These are phyloP conservation scores for Platygyra sinensis DNA, from an alignment of 64 coral and sea anemone genomes.

Conservation along the genomic window DNA sequence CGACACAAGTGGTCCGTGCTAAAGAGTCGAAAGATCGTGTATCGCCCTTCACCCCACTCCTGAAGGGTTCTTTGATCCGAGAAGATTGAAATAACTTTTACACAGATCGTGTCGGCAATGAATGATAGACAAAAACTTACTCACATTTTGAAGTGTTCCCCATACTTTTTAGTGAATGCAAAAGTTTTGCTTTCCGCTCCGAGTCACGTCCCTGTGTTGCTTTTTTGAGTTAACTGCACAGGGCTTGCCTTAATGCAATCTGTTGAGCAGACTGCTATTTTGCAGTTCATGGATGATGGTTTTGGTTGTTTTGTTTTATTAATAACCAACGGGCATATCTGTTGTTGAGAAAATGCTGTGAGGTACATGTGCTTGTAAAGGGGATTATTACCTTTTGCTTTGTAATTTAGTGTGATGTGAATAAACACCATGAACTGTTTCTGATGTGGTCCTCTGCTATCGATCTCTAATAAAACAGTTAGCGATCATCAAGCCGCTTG, in stretches of 20 bases:
- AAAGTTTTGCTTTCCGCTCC: not conserved
- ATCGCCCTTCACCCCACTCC: slow-evolving; percentile 73
- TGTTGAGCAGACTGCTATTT: slow-evolving; percentile 9
- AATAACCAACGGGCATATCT: not conserved
- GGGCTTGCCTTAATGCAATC: slow-evolving; percentile 28
- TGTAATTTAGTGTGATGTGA: slow-evolving; percentile 9
- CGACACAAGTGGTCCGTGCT: slow-evolving; percentile 97
- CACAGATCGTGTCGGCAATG: not conserved
- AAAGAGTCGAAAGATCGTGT: slow-evolving; percentile 93
- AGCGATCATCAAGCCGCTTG: too few species aligned
- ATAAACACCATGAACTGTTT: not conserved
- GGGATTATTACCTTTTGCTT: not conserved
- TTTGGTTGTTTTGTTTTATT: not conserved
- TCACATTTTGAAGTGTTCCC: not conserved
- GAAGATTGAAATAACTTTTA: not conserved
- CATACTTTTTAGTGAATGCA: not conserved
- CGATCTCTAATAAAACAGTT: too few species aligned
- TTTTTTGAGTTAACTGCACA: not conserved
- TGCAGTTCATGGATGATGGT: not conserved
- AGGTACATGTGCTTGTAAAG: not conserved
- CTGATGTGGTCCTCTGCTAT: not conserved
- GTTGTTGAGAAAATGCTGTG: not conserved
- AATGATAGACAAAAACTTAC: not conserved
- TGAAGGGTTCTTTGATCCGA: not conserved
- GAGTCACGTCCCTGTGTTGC: not conserved